phyloP scores from a whole-genome alignment of 2,113 vertebrate genomes.

The Scomber colias region DNA sequence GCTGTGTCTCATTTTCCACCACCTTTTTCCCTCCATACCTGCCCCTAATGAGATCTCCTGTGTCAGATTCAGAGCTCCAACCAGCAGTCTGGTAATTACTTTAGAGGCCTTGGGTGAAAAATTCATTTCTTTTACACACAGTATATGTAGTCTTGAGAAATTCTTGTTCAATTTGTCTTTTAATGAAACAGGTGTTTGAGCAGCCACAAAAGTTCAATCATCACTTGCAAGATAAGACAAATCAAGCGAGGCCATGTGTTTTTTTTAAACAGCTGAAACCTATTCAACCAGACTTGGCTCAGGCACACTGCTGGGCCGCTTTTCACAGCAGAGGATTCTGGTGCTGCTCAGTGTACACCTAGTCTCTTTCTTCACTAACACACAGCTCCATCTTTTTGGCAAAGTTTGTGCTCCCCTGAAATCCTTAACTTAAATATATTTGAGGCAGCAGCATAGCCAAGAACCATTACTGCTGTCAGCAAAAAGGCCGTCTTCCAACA shows the following conservation, averaged over 20 bases:
- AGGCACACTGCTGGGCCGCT: background rate
- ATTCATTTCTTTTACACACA: background rate
- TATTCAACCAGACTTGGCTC: conserved; percentile 37
- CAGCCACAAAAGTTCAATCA: background rate
- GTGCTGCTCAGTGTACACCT: conserved; percentile 54
- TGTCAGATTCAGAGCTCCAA: conserved; percentile 9
- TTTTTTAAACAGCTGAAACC: conserved; percentile 21
- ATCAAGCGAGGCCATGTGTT: background rate
- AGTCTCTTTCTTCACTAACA: conserved; percentile 22
- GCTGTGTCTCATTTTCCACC: conserved; percentile 56
- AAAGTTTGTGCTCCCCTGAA: conserved; percentile 33
- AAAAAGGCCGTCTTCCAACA: conserved; percentile 52
- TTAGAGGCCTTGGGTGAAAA: conserved; percentile 14
- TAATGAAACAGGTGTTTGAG: conserved; percentile 25
- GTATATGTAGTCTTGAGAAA: background rate
- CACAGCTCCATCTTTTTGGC: conserved; percentile 51
- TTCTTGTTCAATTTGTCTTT: background rate
- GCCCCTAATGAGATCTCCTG: conserved; percentile 41
- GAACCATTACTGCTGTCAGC: conserved; percentile 63
- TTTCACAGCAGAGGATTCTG: conserved; percentile 35
- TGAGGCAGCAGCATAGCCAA: conserved; percentile 58
- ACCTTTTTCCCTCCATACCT: conserved; percentile 51
- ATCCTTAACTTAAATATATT: conserved; percentile 63
- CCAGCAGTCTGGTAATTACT: background rate
- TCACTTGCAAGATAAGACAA: conserved; percentile 5